Base-by-base conservation (phyloP, 2,797 vertebrate genomes). In the Cynopterus sphinx region DNA sequence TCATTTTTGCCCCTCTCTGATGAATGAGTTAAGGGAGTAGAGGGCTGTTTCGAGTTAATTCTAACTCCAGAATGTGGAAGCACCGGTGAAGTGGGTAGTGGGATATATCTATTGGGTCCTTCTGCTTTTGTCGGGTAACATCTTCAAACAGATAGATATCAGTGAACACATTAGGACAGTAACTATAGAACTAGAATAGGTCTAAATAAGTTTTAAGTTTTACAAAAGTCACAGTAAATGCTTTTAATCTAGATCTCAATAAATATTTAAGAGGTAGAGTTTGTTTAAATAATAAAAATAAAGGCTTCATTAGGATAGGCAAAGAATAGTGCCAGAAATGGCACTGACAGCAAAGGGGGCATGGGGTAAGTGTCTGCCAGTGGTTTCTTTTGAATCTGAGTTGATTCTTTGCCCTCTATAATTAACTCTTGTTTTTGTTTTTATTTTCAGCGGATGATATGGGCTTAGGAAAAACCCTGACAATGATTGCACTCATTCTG, bases 381-480 rank as follows among this genome's bases (percentile, higher is more conserved):
- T 6, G 36, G 16, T 16, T 19, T 65, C 51, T 41, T 43, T 68
- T n/a, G n/a, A 46, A 43, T 9, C 33, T 9, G n/a, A 61, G 19
- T n/a, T 9, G 77, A 57, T 36, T 68, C 63, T 78, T 67, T 41
- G 36, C 75, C 41, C 43, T 13, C 33, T 11, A 5, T 88, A 36
- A 71, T 81, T 15, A 0, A 77, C 63, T 86, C 39, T 22, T 95
- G 2, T 24, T 17, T 96, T 4, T 91, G 36, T 83, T 77, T 79
- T 13, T 90, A 86, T 73, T 96, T 97, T 95, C 97, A 99, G 99
- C 99, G 2, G 99, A 99, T 98, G 99, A 99, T 97, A 99, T 99
- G 99, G 99, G 99, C 75, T 98, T 99, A 96, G 99, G 99, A 51
- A 99, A 99, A 98, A 99, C 99, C 6, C 98, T 99, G 93, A 99